Percentiles rank a stretch among this genome's conserved stretches.
phyloP scores from a whole-genome alignment of 2,888 invertebrate species.

The Litoditis marina region DNA sequence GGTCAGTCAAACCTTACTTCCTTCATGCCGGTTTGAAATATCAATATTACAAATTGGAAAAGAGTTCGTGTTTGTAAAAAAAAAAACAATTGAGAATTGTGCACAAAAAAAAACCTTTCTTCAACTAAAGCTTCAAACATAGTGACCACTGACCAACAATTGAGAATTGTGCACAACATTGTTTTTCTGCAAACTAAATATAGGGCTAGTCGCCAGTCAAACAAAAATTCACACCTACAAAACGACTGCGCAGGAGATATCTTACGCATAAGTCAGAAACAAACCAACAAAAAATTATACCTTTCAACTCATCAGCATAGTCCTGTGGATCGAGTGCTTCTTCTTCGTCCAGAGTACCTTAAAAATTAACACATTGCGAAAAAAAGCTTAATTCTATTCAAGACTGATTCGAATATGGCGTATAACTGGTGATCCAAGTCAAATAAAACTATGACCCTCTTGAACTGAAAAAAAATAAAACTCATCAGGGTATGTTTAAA shows the following conservation, averaged over 20 bases:
- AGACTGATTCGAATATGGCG: too few species aligned
- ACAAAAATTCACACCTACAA: neutral
- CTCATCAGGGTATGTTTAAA: neutral
- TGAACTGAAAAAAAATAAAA: neutral
- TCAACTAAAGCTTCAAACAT: too few species aligned
- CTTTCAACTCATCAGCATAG: conserved; percentile 48
- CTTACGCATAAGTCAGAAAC: neutral
- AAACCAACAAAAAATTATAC: conserved; percentile 11
- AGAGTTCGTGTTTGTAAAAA: too few species aligned
- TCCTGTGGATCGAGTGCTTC: conserved; percentile 47
- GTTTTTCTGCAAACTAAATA: too few species aligned
- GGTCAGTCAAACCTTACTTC: too few species aligned
- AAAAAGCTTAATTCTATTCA: neutral
- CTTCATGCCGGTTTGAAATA: too few species aligned
- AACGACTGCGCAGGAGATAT: neutral
- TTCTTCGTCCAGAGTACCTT: conserved; percentile 57
- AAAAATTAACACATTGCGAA: conserved; percentile 13
- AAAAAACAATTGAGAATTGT: neutral
- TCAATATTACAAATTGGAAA: too few species aligned
- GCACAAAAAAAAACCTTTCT: neutral
- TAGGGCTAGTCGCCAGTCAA: neutral
- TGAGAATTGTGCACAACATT: too few species aligned
- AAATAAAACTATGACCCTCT: neutral
- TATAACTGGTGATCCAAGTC: too few species aligned
- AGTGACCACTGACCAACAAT: too few species aligned